Conservation (phyloP, 1,140 invertebrate species). For the Aradophagus sp. region DNA sequence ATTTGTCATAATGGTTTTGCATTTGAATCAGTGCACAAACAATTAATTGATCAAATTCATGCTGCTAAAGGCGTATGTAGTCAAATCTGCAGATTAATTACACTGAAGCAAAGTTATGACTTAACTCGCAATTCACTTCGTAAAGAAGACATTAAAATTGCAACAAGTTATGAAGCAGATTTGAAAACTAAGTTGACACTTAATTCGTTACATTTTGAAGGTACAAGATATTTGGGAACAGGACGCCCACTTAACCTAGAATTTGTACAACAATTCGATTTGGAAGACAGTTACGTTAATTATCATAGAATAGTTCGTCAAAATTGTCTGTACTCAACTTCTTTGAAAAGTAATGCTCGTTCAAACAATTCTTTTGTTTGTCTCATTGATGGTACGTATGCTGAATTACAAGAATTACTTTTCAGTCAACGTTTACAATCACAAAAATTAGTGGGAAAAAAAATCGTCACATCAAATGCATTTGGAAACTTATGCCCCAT, state of each 20-base stretch:
- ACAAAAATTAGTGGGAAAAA: too few relatives aligned
- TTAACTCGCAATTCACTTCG: background rate
- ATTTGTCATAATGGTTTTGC: slow-evolving; percentile 1
- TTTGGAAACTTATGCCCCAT: too few relatives aligned
- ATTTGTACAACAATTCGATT: background rate
- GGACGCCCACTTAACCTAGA: background rate
- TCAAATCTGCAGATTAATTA: background rate
- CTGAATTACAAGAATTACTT: too few relatives aligned
- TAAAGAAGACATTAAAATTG: background rate
- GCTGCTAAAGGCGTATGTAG: background rate
- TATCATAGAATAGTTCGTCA: background rate
- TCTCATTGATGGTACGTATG: background rate
- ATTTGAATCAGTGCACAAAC: background rate
- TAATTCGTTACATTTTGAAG: background rate
- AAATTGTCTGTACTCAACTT: background rate
- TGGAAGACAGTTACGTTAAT: too few relatives aligned
- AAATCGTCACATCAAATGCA: too few relatives aligned
- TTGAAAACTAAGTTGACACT: background rate
- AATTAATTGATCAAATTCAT: background rate
- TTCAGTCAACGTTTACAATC: too few relatives aligned
- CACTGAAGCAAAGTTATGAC: background rate
- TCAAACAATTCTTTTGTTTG: background rate
- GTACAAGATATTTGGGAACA: background rate
- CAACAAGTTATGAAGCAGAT: background rate
- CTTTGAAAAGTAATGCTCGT: background rate